A percentile compares a stretch with the other conserved stretches of the same genome.
These are phyloP conservation scores for Tragelaphus buxtoni DNA, from an alignment of 2,113 vertebrate genomes.

Conservation along the genomic window DNA sequence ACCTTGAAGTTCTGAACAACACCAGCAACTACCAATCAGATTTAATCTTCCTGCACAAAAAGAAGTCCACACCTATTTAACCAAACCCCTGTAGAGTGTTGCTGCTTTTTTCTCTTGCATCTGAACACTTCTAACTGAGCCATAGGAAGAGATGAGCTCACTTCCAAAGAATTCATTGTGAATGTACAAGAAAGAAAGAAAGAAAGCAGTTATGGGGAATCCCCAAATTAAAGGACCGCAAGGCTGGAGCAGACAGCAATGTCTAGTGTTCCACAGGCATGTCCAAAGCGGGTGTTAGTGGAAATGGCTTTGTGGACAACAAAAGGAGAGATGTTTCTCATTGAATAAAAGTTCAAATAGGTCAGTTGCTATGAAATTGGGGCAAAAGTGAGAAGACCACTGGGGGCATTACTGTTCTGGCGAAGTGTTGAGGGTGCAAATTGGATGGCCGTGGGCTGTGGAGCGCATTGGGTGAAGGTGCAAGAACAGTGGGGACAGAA, in stretches of 20 bases:
- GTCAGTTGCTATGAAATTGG: neutral
- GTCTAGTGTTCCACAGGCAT: neutral
- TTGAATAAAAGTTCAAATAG: neutral
- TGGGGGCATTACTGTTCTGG: neutral
- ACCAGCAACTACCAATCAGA: neutral
- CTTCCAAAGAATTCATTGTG: neutral
- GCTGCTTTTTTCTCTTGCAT: neutral
- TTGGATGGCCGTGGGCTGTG: fast-evolving
- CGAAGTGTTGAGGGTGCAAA: neutral
- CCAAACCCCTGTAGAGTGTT: neutral
- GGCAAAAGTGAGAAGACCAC: neutral
- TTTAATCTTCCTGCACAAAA: neutral
- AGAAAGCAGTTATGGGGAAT: neutral
- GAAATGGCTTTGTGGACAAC: neutral
- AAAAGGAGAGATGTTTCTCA: neutral
- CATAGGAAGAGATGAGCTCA: neutral
- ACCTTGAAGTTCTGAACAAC: neutral
- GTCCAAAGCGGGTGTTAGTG: neutral
- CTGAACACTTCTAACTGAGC: neutral
- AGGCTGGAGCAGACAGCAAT: neutral
- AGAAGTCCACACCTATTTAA: neutral
- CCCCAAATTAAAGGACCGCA: neutral
- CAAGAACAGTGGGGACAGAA: neutral
- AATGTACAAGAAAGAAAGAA: neutral
- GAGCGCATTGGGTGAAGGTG: neutral